phyloP scores from a whole-genome alignment of 2,888 invertebrate species.

The Calameuta filiformis region DNA sequence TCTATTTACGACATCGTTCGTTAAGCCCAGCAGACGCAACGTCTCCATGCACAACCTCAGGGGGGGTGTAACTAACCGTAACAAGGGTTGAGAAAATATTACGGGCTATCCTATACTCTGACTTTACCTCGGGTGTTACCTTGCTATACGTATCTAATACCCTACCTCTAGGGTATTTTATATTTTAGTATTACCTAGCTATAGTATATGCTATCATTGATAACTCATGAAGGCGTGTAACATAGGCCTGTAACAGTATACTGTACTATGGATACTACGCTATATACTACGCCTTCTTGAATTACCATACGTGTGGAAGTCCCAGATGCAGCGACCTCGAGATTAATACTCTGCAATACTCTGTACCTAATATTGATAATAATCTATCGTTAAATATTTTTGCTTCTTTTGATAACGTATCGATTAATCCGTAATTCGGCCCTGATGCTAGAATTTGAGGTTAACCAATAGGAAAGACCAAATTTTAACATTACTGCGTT shows the following conservation, averaged over 20 bases:
- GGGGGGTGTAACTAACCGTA: background rate
- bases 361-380: background rate
- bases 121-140: background rate
- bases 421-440: background rate
- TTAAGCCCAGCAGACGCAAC: conserved; percentile 22
- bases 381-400: background rate
- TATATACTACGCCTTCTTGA: conserved; percentile 36
- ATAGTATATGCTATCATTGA: background rate
- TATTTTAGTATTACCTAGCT: background rate
- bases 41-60: background rate
- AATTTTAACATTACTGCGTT: too few relatives aligned
- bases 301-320: conserved; percentile 32
- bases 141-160: background rate
- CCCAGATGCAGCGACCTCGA: conserved; percentile 42
- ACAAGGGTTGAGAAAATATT: background rate
- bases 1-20: conserved; percentile 46
- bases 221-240: background rate
- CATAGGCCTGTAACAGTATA: background rate
- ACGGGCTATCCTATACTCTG: background rate
- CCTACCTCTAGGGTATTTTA: background rate
- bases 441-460: background rate
- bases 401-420: background rate
- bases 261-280: background rate
- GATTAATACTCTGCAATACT: background rate
- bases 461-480: background rate